Evolutionary conservation across 2,113 vertebrate genomes (phyloP).

Genomic region (Scytalopus superciliaris): DNA sequence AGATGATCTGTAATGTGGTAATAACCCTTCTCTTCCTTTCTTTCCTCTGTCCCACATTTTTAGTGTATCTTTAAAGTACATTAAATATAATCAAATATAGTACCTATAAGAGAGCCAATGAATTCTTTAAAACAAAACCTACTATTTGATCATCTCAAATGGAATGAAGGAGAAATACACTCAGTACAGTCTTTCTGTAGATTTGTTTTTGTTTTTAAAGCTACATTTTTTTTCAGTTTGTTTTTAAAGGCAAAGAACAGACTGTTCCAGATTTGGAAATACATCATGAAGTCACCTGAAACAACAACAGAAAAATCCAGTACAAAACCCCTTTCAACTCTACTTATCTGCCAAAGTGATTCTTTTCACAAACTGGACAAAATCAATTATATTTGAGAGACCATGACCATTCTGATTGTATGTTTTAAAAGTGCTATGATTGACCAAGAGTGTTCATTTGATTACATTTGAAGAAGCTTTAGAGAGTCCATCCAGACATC

Average conservation of each 20-base stretch:
- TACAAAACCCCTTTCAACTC: neutral
- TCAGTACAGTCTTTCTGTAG: neutral
- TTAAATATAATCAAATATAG: slow-evolving; percentile 1
- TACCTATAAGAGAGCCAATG: neutral
- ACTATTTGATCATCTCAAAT: neutral
- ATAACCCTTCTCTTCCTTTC: neutral
- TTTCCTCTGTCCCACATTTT: neutral
- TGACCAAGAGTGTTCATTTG: neutral
- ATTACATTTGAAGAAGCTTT: neutral
- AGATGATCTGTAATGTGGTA: neutral
- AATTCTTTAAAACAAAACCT: slow-evolving; percentile 25
- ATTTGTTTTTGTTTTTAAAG: slow-evolving; percentile 7
- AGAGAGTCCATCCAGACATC: neutral
- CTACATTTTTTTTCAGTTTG: neutral
- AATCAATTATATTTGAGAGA: neutral
- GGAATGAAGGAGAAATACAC: neutral
- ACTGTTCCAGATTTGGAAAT: neutral
- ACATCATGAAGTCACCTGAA: slow-evolving; percentile 40
- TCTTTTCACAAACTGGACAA: neutral
- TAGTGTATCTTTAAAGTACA: neutral
- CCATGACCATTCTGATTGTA: neutral
- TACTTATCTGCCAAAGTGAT: neutral
- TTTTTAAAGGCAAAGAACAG: slow-evolving; percentile 24
- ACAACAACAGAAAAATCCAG: neutral
- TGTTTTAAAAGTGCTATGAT: neutral